Evolutionary conservation across 2,888 invertebrate species (phyloP).

Genomic region (Stenichneumon culpator): DNA sequence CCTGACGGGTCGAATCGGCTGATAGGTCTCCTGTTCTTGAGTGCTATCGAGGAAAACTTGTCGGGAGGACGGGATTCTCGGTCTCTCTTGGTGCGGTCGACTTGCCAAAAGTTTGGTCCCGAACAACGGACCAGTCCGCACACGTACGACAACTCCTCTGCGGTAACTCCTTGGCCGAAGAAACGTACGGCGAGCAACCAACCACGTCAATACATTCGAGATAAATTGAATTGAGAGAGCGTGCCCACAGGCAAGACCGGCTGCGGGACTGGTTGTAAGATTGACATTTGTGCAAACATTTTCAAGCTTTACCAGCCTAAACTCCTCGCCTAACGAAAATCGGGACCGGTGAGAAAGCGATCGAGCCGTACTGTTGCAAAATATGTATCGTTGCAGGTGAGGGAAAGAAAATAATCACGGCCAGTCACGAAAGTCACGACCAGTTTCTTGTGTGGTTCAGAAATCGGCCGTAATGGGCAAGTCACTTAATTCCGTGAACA

Average conservation of each 20-base stretch:
- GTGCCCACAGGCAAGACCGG: slow-evolving; percentile 8
- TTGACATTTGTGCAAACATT: not conserved
- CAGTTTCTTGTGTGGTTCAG: too few species aligned
- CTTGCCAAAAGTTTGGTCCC: slow-evolving; percentile 63
- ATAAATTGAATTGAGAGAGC: slow-evolving; percentile 50
- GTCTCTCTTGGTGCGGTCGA: slow-evolving; percentile 42
- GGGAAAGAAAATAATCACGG: not conserved
- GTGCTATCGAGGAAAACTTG: slow-evolving; percentile 55
- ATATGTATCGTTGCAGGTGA: not conserved
- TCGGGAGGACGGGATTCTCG: not conserved
- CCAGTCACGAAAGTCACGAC: too few species aligned
- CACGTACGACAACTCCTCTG: slow-evolving; percentile 56
- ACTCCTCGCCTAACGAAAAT: not conserved
- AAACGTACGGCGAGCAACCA: slow-evolving; percentile 2
- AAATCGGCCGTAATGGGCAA: too few species aligned
- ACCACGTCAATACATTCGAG: slow-evolving; percentile 38
- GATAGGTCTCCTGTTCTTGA: slow-evolving; percentile 41
- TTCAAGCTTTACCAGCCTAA: not conserved
- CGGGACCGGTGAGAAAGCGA: not conserved
- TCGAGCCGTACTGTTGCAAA: not conserved
- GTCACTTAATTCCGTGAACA: too few species aligned
- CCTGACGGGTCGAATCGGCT: slow-evolving; percentile 47
- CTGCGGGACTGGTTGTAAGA: not conserved
- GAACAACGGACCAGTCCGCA: slow-evolving; percentile 41
- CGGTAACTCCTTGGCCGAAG: not conserved